Evolutionary conservation across 2,113 vertebrate genomes (phyloP), one percentile per base, ranked within the genome.

Genomic region (Cynopterus brachyotis): DNA sequence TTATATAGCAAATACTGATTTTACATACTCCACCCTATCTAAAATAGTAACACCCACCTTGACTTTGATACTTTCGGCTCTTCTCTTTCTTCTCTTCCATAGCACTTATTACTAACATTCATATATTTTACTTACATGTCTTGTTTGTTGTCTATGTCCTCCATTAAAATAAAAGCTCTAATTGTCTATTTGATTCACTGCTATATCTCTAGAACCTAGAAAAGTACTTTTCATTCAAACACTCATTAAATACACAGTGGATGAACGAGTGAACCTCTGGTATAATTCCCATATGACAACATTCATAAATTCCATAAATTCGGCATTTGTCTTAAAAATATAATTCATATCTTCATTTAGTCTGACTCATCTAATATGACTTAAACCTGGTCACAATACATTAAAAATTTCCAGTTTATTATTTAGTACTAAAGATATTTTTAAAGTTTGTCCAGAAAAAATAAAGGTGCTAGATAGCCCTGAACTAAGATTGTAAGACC

Each of bases 141-240:
- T 80, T 40, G 20, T 32, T 60, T 37, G 55, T 37, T 83, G 47
- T 50, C 95, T 70, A 35, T 73, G 66, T 32, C 19, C 73, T 16
- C 7, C n/a, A 72, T 85, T 80, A 81, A 80, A 96, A 80, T 80
- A 57, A 84, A 96, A 93, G 73, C 11, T 76, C 40, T 15, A 86
- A 17, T 50, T 95, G 72, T 47, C 8, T 72, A 47, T 80, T 62
- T 72, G 55, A 37, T 45, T 91, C 53, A 87, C 19, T 82, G 9
- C 5, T 45, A 15, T 76, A 93, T 59, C 12, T 37, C 28, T 6
- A 91, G 53, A 87, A 70, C n/a, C 4, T 42, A 40, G 42, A 64
- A 87, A 64, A 12, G 24, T 76, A 91, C 20, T 9, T 70, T 12
- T 37, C 26, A 76, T 28, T 76, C 50, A 95, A 92, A 32, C 57